A percentile compares a stretch with the other conserved stretches of the same genome.
Conservation (phyloP, 1,140 invertebrate genomes). For the Solenopsis fugax region DNA sequence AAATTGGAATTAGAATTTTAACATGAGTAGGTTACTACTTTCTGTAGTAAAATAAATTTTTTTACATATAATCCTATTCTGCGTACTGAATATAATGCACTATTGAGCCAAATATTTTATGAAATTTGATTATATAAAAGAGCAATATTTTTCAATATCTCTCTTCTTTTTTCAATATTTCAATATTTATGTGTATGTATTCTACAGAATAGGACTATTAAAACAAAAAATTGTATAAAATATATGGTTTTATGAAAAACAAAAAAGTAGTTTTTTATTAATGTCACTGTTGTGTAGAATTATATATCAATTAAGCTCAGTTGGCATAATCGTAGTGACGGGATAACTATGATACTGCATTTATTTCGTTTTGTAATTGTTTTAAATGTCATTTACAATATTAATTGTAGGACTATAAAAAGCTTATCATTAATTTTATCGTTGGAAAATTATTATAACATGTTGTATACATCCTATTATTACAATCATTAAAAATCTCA, state of each 20-base stretch:
- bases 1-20: conserved; percentile 66
- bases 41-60: conserved; percentile 39
- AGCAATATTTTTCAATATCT: conserved; percentile 1
- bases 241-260: conserved; percentile 60
- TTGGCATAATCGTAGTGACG: conserved; percentile 14
- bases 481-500: conserved; percentile 7
- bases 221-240: conserved; percentile 56
- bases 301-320: conserved; percentile 46
- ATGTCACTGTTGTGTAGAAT: conserved; percentile 55
- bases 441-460: neutral
- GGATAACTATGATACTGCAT: conserved; percentile 9
- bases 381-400: conserved; percentile 12
- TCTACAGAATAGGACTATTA: conserved; percentile 63
- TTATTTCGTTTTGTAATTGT: conserved; percentile 48
- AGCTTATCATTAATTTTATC: conserved; percentile 37
- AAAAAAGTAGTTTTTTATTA: conserved; percentile 57
- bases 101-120: conserved; percentile 11
- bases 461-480: conserved; percentile 13
- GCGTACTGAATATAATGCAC: conserved; percentile 5
- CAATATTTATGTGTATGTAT: conserved; percentile 39
- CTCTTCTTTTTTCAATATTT: conserved; percentile 24
- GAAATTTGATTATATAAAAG: conserved; percentile 15
- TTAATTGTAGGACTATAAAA: conserved; percentile 1
- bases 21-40: conserved; percentile 48
- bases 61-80: conserved; percentile 66